A percentile compares a stretch with the other conserved stretches of the same genome.
Evolutionary conservation across 2,888 invertebrate species (phyloP).

Genomic region (Scaptomyza tumidula): DNA sequence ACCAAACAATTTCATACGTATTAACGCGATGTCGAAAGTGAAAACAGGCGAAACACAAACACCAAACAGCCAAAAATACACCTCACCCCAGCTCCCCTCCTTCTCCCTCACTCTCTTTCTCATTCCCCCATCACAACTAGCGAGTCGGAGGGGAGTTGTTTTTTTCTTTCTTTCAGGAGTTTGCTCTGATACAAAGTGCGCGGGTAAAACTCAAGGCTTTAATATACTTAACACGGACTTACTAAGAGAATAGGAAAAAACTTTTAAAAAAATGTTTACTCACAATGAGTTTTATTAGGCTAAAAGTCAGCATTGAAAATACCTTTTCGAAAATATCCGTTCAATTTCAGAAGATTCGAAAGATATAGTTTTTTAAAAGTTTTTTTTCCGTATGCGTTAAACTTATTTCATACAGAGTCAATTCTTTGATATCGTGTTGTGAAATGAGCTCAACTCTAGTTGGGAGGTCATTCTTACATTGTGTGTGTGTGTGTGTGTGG

Average conservation of each 20-base stretch:
- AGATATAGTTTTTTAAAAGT: too few species aligned
- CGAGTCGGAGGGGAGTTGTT: not conserved
- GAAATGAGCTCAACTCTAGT: not conserved
- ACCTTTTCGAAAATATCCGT: too few species aligned
- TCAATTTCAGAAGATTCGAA: too few species aligned
- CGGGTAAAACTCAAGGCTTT: not conserved
- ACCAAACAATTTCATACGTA: conserved; percentile 81
- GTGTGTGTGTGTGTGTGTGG: not conserved
- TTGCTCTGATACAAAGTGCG: conserved; percentile 6
- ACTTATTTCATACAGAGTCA: too few species aligned
- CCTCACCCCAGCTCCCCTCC: not conserved
- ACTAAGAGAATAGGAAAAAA: too few species aligned
- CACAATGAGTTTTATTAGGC: too few species aligned
- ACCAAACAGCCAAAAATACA: conserved; percentile 17
- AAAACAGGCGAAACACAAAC: conserved; percentile 55
- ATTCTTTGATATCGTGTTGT: not conserved
- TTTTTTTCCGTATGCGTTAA: too few species aligned
- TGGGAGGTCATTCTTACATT: not conserved
- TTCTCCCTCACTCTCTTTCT: too few species aligned
- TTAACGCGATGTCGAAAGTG: conserved; percentile 78
- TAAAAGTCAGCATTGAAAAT: too few species aligned
- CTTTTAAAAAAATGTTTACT: too few species aligned
- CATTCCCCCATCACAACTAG: too few species aligned
- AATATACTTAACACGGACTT: not conserved
- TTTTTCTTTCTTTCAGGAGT: not conserved